A percentile compares a stretch with the other conserved stretches of the same genome.
These are phyloP conservation scores for Erinaceus europaeus DNA, from an alignment of 2,113 vertebrate genomes.

Conservation along the genomic window DNA sequence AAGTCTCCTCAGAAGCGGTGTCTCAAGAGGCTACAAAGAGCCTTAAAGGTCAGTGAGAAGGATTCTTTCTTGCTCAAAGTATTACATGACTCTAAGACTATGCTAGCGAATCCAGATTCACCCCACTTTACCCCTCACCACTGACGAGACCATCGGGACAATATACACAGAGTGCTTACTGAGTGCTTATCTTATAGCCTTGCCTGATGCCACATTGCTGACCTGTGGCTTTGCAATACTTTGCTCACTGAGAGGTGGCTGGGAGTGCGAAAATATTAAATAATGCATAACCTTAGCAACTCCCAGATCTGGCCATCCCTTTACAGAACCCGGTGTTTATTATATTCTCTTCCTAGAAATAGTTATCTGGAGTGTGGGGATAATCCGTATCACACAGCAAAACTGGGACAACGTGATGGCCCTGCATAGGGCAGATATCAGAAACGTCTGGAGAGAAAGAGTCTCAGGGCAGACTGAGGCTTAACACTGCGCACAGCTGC, in stretches of 20 bases:
- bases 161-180: not conserved
- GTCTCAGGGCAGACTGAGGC: slow-evolving; percentile 15
- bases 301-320: not conserved
- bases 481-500: slow-evolving; percentile 38
- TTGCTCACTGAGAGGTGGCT: not conserved
- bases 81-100: not conserved
- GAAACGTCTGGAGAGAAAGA: not conserved
- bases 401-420: not conserved
- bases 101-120: not conserved
- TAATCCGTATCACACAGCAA: not conserved
- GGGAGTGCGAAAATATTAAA: not conserved
- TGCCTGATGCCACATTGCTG: not conserved
- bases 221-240: not conserved
- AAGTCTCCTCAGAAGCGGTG: not conserved
- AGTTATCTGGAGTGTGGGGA: not conserved
- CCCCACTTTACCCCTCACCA: not conserved
- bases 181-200: not conserved
- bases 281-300: not conserved
- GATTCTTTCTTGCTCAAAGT: not conserved
- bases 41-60: not conserved
- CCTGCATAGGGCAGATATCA: not conserved
- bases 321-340: not conserved
- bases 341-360: not conserved
- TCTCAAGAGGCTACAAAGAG: not conserved
- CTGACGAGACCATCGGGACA: not conserved